Evolutionary conservation across 2,888 invertebrate species (phyloP).

Genomic region (Oxystoma pomonae): DNA sequence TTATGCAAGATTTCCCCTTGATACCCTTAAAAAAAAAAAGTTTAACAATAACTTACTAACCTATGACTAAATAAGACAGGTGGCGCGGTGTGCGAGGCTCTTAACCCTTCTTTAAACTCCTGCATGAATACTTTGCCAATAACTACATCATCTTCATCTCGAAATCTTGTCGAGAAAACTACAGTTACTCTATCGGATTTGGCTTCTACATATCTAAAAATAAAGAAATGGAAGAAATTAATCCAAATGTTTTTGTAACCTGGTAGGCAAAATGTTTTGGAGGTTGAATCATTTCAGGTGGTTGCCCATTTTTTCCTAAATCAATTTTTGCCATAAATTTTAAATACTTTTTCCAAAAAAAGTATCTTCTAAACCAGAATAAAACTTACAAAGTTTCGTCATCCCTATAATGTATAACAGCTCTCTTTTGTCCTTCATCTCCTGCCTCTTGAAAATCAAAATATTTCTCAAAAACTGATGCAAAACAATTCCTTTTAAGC

Average conservation of each 20-base stretch:
- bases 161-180: slow-evolving; percentile 97
- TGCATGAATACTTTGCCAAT: slow-evolving; percentile 99
- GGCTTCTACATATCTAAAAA: slow-evolving; percentile 91
- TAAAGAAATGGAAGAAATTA: slow-evolving; percentile 1
- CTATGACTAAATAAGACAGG: slow-evolving; percentile 86
- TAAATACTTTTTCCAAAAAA: no score
- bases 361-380: no score
- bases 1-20: no score
- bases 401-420: slow-evolving; percentile 97
- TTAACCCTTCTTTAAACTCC: slow-evolving; percentile 95
- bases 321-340: slow-evolving; percentile 3
- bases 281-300: not conserved
- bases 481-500: slow-evolving; percentile 97
- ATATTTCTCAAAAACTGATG: slow-evolving; percentile 99
- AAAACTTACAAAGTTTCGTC: slow-evolving; percentile 94
- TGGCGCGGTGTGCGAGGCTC: slow-evolving; percentile 92
- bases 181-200: slow-evolving; percentile 98
- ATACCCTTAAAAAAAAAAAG: no score
- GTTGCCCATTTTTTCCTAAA: not conserved
- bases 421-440: slow-evolving; percentile 85
- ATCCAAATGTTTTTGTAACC: no score
- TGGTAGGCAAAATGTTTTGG: no score
- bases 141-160: slow-evolving; percentile 96
- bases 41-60: no score
- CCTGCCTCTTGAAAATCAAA: slow-evolving; percentile 96